These are phyloP conservation scores for Dorcus parallelipipedus DNA, from an alignment of 2,888 invertebrate species.

Conservation along the genomic window DNA sequence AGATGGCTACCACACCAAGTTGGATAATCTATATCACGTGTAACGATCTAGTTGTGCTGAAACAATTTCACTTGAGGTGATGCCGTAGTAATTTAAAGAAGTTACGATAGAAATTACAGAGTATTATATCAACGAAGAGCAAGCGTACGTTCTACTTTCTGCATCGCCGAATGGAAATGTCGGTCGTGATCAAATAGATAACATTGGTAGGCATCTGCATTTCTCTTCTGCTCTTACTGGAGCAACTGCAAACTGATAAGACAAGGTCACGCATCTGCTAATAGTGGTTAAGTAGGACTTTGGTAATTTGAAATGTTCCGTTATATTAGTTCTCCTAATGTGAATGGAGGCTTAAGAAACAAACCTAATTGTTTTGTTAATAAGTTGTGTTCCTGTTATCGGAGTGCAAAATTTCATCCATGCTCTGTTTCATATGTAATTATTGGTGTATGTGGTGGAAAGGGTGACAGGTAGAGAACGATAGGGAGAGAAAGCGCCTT, in stretches of 20 bases:
- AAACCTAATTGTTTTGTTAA: neutral
- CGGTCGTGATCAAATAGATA: slow-evolving; percentile 21
- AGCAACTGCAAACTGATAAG: no score
- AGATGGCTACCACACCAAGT: no score
- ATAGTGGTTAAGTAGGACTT: slow-evolving; percentile 26
- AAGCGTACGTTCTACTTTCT: slow-evolving; percentile 19
- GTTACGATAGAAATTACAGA: neutral
- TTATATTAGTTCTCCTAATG: slow-evolving; percentile 13
- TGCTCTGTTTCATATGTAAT: no score
- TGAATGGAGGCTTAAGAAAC: no score
- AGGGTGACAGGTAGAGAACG: neutral
- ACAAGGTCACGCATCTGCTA: slow-evolving; percentile 30
- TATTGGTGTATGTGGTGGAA: neutral
- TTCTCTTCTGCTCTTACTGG: slow-evolving; percentile 27
- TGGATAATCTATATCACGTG: no score
- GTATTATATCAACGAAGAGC: neutral
- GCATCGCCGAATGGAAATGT: slow-evolving; percentile 6
- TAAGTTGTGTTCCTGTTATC: no score
- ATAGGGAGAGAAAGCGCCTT: slow-evolving; percentile 10
- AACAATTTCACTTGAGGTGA: no score
- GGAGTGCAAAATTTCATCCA: no score
- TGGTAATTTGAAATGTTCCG: slow-evolving; percentile 25
- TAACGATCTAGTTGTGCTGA: no score
- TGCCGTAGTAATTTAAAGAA: neutral
- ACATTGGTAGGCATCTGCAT: slow-evolving; percentile 23